Evolutionary conservation across 2,797 vertebrate genomes (phyloP).

Genomic region (Sternotherus odoratus): DNA sequence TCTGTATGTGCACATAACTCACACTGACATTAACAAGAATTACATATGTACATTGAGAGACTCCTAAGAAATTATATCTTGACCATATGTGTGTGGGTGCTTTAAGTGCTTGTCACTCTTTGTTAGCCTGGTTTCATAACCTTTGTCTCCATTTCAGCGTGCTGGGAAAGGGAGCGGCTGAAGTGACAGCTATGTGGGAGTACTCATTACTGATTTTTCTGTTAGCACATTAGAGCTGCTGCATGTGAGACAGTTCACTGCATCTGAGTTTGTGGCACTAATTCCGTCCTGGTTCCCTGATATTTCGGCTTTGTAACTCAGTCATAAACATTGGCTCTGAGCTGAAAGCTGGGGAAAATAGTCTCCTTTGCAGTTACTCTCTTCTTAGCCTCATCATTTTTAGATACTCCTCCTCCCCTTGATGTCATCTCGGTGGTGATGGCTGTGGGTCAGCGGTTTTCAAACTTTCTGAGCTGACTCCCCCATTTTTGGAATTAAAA

Average conservation of each 20-base stretch:
- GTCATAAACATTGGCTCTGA: not conserved
- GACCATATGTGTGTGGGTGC: fast-evolving
- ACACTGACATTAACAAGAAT: not conserved
- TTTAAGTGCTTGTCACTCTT: not conserved
- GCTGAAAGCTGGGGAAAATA: not conserved
- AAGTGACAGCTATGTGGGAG: not conserved
- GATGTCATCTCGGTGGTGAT: not conserved
- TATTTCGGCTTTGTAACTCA: not conserved
- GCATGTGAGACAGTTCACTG: not conserved
- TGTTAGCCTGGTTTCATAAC: fast-evolving
- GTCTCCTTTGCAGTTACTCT: not conserved
- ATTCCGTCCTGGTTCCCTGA: not conserved
- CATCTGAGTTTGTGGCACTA: not conserved
- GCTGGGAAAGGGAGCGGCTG: not conserved
- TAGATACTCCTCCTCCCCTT: not conserved
- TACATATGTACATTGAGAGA: fast-evolving
- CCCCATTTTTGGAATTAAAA: too few relatives aligned
- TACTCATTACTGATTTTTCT: not conserved
- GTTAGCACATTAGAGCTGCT: not conserved
- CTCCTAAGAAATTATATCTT: not conserved
- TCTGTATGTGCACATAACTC: not conserved
- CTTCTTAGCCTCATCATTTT: not conserved
- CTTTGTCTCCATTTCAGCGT: fast-evolving
- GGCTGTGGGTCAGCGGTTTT: too few relatives aligned
- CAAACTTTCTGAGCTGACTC: too few relatives aligned